Conservation (phyloP, 2,113 vertebrate genomes). For the Chiloscyllium plagiosum region DNA sequence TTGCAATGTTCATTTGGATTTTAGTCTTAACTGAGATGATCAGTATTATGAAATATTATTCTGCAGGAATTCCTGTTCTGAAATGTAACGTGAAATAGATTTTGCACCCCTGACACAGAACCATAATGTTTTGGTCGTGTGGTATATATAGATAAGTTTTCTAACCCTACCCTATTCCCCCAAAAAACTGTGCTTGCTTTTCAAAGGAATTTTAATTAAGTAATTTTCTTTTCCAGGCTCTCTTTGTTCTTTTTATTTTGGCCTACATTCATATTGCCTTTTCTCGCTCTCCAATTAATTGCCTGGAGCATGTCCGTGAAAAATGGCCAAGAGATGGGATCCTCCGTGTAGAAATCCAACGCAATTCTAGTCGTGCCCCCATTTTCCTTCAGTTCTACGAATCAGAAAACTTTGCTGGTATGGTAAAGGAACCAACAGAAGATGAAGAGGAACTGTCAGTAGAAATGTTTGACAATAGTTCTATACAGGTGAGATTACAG, state of each 20-base stretch:
- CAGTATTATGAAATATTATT: neutral
- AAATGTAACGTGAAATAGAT: neutral
- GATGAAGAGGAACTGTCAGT: conserved; percentile 74
- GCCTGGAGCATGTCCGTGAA: conserved; percentile 86
- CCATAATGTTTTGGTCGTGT: neutral
- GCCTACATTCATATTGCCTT: conserved; percentile 97
- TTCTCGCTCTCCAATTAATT: conserved; percentile 92
- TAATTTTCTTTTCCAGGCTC: conserved; percentile 59
- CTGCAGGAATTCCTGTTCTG: neutral
- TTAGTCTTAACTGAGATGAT: neutral
- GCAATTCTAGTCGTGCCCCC: conserved; percentile 79
- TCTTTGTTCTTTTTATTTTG: conserved; percentile 92
- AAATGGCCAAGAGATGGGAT: conserved; percentile 90
- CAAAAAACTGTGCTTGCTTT: neutral
- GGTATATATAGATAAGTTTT: neutral
- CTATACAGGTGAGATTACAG: conserved; percentile 58
- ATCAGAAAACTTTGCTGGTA: conserved; percentile 57
- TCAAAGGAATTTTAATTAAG: neutral
- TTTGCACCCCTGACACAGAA: neutral
- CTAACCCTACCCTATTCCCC: neutral
- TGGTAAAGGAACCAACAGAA: conserved; percentile 56
- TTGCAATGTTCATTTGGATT: neutral
- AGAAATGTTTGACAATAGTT: conserved; percentile 90
- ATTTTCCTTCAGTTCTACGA: conserved; percentile 88
- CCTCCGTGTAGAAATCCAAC: conserved; percentile 85